These are phyloP conservation scores for Pseudoatta argentina DNA, from an alignment of 1,140 invertebrate genomes.

Conservation along the genomic window DNA sequence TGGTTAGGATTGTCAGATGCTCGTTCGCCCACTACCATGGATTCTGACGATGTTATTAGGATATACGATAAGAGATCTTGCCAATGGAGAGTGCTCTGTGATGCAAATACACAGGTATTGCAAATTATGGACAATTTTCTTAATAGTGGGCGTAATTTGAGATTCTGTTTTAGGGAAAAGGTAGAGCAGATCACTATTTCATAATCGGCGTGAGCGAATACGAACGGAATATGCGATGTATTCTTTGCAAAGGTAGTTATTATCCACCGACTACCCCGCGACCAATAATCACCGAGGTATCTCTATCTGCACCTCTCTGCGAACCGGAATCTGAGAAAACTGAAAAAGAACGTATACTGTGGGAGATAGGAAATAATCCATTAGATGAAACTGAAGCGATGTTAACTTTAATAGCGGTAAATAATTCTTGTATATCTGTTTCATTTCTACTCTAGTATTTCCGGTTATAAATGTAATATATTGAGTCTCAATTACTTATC, in stretches of 20 bases:
- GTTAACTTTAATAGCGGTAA: slow-evolving; percentile 96
- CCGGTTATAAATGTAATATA: slow-evolving; percentile 12
- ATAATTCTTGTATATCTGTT: slow-evolving; percentile 71
- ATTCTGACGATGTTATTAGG: slow-evolving; percentile 90
- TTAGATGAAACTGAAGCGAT: slow-evolving; percentile 91
- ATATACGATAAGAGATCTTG: slow-evolving; percentile 89
- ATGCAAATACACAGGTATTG: slow-evolving; percentile 89
- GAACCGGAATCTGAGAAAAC: slow-evolving; percentile 94
- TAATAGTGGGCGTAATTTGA: slow-evolving; percentile 26
- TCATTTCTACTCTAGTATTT: slow-evolving; percentile 49
- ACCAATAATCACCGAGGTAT: slow-evolving; percentile 92
- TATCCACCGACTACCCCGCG: slow-evolving; percentile 95
- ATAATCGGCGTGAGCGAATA: slow-evolving; percentile 92
- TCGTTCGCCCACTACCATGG: slow-evolving; percentile 90
- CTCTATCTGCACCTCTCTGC: slow-evolving; percentile 92
- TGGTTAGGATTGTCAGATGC: slow-evolving; percentile 95
- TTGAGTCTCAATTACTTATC: slow-evolving; percentile 10
- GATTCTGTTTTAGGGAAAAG: slow-evolving; percentile 87
- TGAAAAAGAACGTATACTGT: slow-evolving; percentile 92
- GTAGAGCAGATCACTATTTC: slow-evolving; percentile 93
- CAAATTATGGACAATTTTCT: slow-evolving; percentile 72
- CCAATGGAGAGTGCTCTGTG: slow-evolving; percentile 93
- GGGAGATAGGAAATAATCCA: slow-evolving; percentile 88
- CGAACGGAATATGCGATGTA: slow-evolving; percentile 91
- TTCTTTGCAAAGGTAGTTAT: slow-evolving; percentile 94